Evolutionary conservation across 2,888 invertebrate genomes (phyloP).

Genomic region (Scelioninae gen. 2): DNA sequence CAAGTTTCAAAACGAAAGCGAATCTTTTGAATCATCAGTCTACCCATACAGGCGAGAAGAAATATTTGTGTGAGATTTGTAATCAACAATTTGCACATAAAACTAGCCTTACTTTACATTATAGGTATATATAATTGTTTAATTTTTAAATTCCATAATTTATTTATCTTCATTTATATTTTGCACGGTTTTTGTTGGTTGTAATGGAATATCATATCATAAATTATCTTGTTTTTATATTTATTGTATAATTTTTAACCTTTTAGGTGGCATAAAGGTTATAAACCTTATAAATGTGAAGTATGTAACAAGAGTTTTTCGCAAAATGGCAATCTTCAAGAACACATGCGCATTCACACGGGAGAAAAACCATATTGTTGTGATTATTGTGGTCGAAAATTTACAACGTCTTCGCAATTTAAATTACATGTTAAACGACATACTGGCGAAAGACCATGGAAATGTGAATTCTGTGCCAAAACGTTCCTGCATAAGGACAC

Average conservation of each 20-base stretch:
- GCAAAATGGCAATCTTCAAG: conserved; percentile 86
- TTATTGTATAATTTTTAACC: not conserved
- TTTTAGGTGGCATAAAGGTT: conserved; percentile 81
- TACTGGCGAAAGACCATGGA: conserved; percentile 79
- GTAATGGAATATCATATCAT: too few relatives aligned
- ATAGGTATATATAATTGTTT: conserved; percentile 74
- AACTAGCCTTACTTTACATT: conserved; percentile 85
- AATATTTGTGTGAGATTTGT: conserved; percentile 83
- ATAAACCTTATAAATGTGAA: conserved; percentile 82
- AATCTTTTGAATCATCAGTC: conserved; percentile 84
- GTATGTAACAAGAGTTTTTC: conserved; percentile 85
- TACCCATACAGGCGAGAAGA: conserved; percentile 84
- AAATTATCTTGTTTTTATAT: not conserved
- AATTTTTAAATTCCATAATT: too few relatives aligned
- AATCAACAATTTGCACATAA: conserved; percentile 86
- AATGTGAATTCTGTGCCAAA: conserved; percentile 79
- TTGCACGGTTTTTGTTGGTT: too few relatives aligned
- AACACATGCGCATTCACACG: conserved; percentile 86
- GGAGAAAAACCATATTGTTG: conserved; percentile 88
- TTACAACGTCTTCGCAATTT: conserved; percentile 85
- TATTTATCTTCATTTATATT: too few relatives aligned
- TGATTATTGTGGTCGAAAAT: conserved; percentile 80
- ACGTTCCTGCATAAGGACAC: conserved; percentile 79
- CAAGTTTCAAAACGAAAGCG: conserved; percentile 84
- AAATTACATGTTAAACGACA: conserved; percentile 81